These are phyloP conservation scores for Orchesellides sinensis DNA, from an alignment of 2,888 invertebrate genomes.

Conservation along the genomic window DNA sequence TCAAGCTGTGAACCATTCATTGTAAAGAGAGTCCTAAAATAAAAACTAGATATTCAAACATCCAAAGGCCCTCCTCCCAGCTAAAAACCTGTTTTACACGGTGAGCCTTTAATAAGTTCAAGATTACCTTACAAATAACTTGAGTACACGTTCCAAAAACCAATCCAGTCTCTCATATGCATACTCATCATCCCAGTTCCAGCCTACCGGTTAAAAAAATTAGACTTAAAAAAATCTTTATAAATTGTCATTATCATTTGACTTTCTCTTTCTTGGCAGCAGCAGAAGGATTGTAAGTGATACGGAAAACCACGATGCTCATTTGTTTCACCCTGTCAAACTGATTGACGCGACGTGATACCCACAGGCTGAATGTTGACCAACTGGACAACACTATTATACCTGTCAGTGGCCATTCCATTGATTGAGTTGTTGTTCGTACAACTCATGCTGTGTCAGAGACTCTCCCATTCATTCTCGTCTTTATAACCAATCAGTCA, in stretches of 20 bases:
- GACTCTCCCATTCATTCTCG: too few relatives aligned
- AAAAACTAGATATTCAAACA: not conserved
- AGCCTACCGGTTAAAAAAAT: too few relatives aligned
- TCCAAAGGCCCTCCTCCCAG: not conserved
- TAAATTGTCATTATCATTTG: not conserved
- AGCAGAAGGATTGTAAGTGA: not conserved
- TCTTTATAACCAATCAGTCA: too few relatives aligned
- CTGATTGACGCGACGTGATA: not conserved
- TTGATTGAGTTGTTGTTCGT: too few relatives aligned
- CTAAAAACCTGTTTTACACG: not conserved
- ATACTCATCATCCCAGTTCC: too few relatives aligned
- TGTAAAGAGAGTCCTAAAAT: not conserved
- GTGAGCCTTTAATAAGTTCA: not conserved
- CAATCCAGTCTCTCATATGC: too few relatives aligned
- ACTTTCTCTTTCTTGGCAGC: not conserved
- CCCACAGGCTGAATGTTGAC: too few relatives aligned
- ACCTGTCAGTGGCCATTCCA: not conserved
- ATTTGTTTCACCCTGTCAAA: not conserved
- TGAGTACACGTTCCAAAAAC: too few relatives aligned
- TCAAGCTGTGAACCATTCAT: not conserved
- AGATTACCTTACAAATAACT: not conserved
- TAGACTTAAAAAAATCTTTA: too few relatives aligned
- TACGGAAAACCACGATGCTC: not conserved
- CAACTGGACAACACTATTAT: not conserved
- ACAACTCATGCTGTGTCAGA: too few relatives aligned